These are phyloP conservation scores for Notechis scutatus DNA, from an alignment of 2,113 vertebrate species.

Conservation along the genomic window DNA sequence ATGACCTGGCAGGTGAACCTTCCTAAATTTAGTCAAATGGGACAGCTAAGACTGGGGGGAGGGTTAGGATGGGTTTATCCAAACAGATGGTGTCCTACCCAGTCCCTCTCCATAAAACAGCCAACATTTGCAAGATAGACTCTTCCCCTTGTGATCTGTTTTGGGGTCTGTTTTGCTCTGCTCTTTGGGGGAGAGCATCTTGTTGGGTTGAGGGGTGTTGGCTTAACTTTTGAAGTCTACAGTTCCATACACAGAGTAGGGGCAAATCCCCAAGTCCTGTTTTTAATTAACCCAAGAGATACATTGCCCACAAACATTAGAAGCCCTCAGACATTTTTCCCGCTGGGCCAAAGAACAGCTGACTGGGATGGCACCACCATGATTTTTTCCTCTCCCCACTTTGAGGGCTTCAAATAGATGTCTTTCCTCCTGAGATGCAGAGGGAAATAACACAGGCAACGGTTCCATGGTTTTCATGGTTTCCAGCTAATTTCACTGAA, in stretches of 20 bases:
- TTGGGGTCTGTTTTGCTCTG: not conserved
- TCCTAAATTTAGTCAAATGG: not conserved
- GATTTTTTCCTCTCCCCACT: not conserved
- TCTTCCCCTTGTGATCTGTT: not conserved
- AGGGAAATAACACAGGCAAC: not conserved
- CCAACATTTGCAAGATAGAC: not conserved
- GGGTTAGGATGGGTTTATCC: not conserved
- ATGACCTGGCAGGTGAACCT: not conserved
- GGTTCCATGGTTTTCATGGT: not conserved
- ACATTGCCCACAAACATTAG: not conserved
- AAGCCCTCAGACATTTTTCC: not conserved
- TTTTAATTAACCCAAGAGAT: not conserved
- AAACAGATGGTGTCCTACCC: not conserved
- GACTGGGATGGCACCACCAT: no score
- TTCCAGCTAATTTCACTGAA: not conserved
- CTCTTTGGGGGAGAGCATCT: not conserved
- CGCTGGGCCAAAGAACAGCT: not conserved
- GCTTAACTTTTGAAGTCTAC: not conserved
- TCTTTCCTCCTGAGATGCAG: not conserved
- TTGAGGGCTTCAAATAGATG: not conserved
- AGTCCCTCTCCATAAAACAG: conserved; percentile 9
- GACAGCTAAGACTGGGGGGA: no score
- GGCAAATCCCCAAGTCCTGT: not conserved
- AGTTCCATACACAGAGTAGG: not conserved
- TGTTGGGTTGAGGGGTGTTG: not conserved